These are phyloP conservation scores for Plemyria rubiginata DNA, from an alignment of 2,888 invertebrate species.

Conservation along the genomic window DNA sequence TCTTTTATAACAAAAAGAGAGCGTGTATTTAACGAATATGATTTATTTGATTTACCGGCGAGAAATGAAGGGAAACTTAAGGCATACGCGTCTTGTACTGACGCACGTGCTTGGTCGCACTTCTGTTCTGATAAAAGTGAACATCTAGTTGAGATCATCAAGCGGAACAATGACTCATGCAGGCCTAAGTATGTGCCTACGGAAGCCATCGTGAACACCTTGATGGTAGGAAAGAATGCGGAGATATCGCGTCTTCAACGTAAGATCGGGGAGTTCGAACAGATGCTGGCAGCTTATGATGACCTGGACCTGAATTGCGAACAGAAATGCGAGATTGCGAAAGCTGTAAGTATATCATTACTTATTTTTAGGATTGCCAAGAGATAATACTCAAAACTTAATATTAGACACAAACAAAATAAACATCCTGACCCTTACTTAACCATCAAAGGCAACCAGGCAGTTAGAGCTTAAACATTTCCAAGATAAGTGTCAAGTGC, in stretches of 20 bases:
- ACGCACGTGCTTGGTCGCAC: constrained; percentile 85
- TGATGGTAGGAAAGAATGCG: constrained; percentile 77
- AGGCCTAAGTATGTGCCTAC: constrained; percentile 74
- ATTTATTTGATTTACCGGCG: constrained; percentile 71
- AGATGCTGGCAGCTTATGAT: constrained; percentile 72
- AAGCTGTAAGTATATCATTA: constrained; percentile 76
- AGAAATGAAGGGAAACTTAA: constrained; percentile 84
- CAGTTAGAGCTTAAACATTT: too few species aligned
- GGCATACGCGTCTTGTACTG: constrained; percentile 83
- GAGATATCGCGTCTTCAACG: constrained; percentile 77
- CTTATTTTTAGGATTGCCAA: too few species aligned
- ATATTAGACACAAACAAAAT: too few species aligned
- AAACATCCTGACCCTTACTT: too few species aligned
- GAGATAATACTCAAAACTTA: too few species aligned
- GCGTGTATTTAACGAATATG: constrained; percentile 77
- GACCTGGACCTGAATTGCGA: constrained; percentile 72
- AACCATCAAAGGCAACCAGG: too few species aligned
- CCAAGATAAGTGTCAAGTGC: too few species aligned
- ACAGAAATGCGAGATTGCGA: constrained; percentile 75
- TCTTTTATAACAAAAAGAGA: constrained; percentile 81
- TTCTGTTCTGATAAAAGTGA: constrained; percentile 82
- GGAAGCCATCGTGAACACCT: constrained; percentile 72
- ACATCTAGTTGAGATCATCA: constrained; percentile 83
- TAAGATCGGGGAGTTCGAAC: constrained; percentile 77
- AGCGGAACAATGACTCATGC: constrained; percentile 70